Base-by-base conservation (phyloP, 2,113 vertebrate genomes). In the Mugil cephalus region DNA sequence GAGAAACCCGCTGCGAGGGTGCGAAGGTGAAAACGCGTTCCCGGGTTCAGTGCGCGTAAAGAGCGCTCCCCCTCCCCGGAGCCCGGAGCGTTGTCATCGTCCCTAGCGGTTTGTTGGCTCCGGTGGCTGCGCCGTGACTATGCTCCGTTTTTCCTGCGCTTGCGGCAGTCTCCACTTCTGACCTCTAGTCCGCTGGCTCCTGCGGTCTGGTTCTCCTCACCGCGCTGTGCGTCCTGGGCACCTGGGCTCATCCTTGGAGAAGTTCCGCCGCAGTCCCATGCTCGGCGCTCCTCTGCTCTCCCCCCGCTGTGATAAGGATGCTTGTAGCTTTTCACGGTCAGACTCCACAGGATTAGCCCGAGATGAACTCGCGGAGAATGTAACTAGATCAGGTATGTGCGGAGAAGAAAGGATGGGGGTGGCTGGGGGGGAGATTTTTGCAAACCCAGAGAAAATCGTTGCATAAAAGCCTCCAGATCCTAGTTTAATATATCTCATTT, bases 381-480 rank as follows among this genome's bases (percentile, higher is more conserved):
- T 90, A 82, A 90, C 60, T 62, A 71, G 40, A 78, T 71, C 72
- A 90, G 90, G 90, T 90, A 80, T n/a, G 87, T 76, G 64, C 24
- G 56, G 1, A 7, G 12, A 39, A 48, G n/a, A 52, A 24, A 36
- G 2, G 7, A 30, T 40, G 4, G 6, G 39, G 8, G 12, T 1
- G 38, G 45, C 11, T 30, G 4, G 6, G 40, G 15, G 10, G 12
- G n/a, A 18, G n/a, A 24, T 38, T 38, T 5, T 17, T 50, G 17
- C 9, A n/a, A 13, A 79, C 14, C 34, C 42, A 51, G 34, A n/a
- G n/a, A n/a, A n/a, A n/a, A n/a, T n/a, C n/a, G n/a, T n/a, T n/a
- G n/a, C n/a, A n/a, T n/a, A n/a, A 30, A 30, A 30, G 5, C 17
- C 12, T 5, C n/a, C 14, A 38, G 7, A 0, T n/a, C 54, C 3